Base-by-base conservation (phyloP, 2,888 invertebrate genomes). In the Cremastinae sp. region DNA sequence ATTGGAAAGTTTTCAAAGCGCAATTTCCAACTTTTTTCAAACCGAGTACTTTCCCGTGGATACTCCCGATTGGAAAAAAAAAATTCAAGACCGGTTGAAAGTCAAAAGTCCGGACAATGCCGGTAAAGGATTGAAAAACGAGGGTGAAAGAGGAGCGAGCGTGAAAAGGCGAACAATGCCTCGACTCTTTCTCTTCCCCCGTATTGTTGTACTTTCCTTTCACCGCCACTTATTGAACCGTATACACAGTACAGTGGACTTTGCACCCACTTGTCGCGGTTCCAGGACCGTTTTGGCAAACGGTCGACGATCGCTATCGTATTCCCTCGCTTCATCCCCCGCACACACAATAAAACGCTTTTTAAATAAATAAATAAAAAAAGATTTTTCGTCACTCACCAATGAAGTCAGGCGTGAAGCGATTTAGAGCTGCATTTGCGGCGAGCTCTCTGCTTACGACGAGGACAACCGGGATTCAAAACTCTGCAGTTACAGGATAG, bases 371-470 rank as follows among this genome's bases (percentile, higher is more conserved):
- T n/a, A n/a, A n/a, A n/a, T n/a, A n/a, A n/a, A n/a, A n/a, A n/a
- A n/a, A n/a, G n/a, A n/a, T n/a, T n/a, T n/a, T 18, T 49, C 10
- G 38, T 47, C 58, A 73, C 76, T 76, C 34, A 76, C 76, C 76
- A 53, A 58, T 72, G 28, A 72, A 76, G 72, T 76, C 58, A 72
- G 62, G 76, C 68, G 76, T 69, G 53, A 22, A 64, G 22, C 72
- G 72, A 76, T 76, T 76, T 34, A 76, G 76, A 76, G 76, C 76
- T 76, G 76, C 76, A 76, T 76, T 73, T 76, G 76, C 72, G 72
- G 72, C 58, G 64, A 69, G 72, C 76, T 76, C 76, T 76, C 76
- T 64, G 72, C 45, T 75, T 68, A 53, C 75, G 47, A 72, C 72
- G 68, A 68, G 58, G 38, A 75, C 51, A 45, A 47, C 49, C 14